Evolutionary conservation across 2,888 invertebrate genomes (phyloP).

Genomic region (Tryphoninae sp.): DNA sequence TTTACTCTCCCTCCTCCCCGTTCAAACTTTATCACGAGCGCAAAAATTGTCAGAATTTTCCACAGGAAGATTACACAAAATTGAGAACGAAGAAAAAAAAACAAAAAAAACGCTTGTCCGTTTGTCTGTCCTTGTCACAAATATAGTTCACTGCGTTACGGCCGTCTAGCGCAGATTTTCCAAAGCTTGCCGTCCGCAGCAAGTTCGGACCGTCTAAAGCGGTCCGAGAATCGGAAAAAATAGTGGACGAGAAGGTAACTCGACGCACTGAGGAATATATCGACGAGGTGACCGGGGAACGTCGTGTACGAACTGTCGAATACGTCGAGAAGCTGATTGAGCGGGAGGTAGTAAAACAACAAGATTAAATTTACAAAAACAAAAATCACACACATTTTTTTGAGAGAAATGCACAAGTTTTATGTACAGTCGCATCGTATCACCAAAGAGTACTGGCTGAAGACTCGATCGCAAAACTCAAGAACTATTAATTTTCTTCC

Average conservation of each 20-base stretch:
- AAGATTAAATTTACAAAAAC: conserved; percentile 39
- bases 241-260: conserved; percentile 94
- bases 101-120: conserved; percentile 70
- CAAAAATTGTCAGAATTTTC: background rate
- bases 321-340: conserved; percentile 97
- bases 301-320: conserved; percentile 94
- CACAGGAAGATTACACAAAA: conserved; percentile 9
- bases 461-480: conserved; percentile 27
- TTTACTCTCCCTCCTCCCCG: background rate
- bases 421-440: conserved; percentile 22
- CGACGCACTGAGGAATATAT: conserved; percentile 93
- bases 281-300: conserved; percentile 92
- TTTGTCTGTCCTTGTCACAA: conserved; percentile 76
- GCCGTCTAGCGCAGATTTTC: conserved; percentile 87
- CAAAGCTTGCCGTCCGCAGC: conserved; percentile 94
- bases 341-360: conserved; percentile 89
- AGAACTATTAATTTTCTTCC: background rate
- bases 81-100: conserved; percentile 24
- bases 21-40: background rate
- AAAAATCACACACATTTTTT: conserved; percentile 33
- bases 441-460: conserved; percentile 56
- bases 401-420: conserved; percentile 8
- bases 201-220: conserved; percentile 91
- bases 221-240: conserved; percentile 94
- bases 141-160: conserved; percentile 81